phyloP scores from a whole-genome alignment of 2,888 invertebrate species.

The Rotaria magnacalcarata region DNA sequence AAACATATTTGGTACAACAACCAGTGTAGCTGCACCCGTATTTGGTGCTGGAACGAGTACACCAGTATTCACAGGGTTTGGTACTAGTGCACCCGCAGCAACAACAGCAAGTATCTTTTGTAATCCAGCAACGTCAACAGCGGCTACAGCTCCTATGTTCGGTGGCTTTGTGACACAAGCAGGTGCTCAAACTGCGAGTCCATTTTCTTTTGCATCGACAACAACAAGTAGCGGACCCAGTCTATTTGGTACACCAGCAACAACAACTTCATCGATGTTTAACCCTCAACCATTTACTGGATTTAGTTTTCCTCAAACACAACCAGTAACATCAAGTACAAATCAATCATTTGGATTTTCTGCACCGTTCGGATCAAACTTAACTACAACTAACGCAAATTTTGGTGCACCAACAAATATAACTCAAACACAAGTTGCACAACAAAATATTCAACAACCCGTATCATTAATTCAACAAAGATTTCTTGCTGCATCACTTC shows the following conservation, averaged over 20 bases:
- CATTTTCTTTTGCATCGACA: neutral
- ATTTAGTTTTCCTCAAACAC: neutral
- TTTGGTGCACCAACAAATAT: neutral
- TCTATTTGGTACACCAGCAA: slow-evolving; percentile 11
- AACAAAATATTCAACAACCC: neutral
- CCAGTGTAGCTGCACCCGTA: slow-evolving; percentile 32
- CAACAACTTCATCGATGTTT: neutral
- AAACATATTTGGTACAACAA: slow-evolving; percentile 40
- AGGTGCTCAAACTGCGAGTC: neutral
- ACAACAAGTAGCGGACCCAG: neutral
- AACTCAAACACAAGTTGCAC: neutral
- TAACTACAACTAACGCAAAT: neutral
- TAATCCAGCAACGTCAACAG: neutral
- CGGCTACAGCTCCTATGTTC: slow-evolving; percentile 14
- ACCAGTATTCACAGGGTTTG: slow-evolving; percentile 40
- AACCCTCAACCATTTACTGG: neutral
- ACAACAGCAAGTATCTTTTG: slow-evolving; percentile 25
- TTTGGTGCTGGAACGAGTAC: slow-evolving; percentile 39
- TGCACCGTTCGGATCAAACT: neutral
- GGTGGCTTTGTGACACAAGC: slow-evolving; percentile 21
- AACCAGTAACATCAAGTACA: neutral
- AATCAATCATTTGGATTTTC: slow-evolving; percentile 9
- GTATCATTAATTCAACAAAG: neutral
- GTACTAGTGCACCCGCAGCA: neutral
- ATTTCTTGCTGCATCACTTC: neutral